Percentiles rank a stretch among this genome's conserved stretches.
phyloP scores from a whole-genome alignment of 2,113 vertebrate species.

The Agapornis roseicollis region DNA sequence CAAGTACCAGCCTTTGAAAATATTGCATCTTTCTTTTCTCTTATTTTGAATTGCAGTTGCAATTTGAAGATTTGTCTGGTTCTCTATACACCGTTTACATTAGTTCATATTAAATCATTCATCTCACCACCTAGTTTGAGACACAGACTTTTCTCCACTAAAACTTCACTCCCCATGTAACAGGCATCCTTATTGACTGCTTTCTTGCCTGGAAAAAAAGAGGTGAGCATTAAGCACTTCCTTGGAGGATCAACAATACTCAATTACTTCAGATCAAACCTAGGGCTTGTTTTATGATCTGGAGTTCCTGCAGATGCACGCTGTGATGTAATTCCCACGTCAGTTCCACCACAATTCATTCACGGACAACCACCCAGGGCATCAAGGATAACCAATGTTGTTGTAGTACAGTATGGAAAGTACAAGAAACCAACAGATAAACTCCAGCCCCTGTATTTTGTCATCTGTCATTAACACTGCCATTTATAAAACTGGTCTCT shows the following conservation, averaged over 20 bases:
- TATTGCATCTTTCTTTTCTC: neutral
- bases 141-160: neutral
- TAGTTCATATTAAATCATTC: neutral
- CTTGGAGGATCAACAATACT: neutral
- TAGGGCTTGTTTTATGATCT: neutral
- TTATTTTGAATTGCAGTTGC: neutral
- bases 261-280: neutral
- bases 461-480: neutral
- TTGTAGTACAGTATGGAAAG: neutral
- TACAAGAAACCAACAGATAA: neutral
- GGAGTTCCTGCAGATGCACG: neutral
- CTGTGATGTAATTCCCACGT: neutral
- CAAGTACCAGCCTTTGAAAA: neutral
- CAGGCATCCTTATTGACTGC: neutral
- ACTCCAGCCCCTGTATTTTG: neutral
- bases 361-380: neutral
- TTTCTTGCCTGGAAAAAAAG: neutral
- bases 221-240: neutral
- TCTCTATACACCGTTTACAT: neutral
- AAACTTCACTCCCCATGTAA: neutral
- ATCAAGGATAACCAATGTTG: neutral
- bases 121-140: neutral
- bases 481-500: neutral
- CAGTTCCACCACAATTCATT: neutral
- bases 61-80: neutral